Base-by-base conservation (phyloP, 2,888 invertebrate species). In the Synergus umbraculus region DNA sequence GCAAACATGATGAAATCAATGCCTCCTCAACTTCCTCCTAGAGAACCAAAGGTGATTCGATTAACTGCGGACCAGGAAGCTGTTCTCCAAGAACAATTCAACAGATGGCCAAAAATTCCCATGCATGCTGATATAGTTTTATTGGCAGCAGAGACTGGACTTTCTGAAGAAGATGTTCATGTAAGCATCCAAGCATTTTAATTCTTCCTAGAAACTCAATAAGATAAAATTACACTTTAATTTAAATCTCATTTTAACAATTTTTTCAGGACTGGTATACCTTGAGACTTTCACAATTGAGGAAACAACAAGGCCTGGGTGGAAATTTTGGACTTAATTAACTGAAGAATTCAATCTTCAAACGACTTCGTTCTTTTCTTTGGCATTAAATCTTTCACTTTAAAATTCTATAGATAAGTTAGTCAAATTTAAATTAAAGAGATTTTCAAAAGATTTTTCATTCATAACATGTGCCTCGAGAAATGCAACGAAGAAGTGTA, bases 91-190 rank as follows among this genome's bases (percentile, higher is more conserved):
- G 91, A 92, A 80, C 93, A 93, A 84, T 94, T 94, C 86, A 91
- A 91, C 83, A 91, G 92, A 81, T 90, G 90, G 89, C 93, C 93
- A 73, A 92, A 93, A 83, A 93, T 93, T 82, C 93, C 93, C 7
- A 93, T 93, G 73, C 92, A 92, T 41, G 92, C 92, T 41, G 93
- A 94, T 82, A 86, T 94, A 46, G 92, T 93, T 18, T 90, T 94
- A 4, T 90, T 93, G 15, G 93, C 93, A 7, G 93, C 93, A 0
- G 94, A 94, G 85, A 93, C 93, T 1, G 93, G 93, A 4, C 89
- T 94, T n/a, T 89, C 92, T 12, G 93, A 93, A 83, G 87, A 89
- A 46, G 92, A 93, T 58, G 93, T 93, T 12, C 92, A 93, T 91
- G 94, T 93, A 85, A 86, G 86, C 80, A 0, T 29, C 60, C 4